Evolutionary conservation across 2,113 vertebrate species (phyloP).

Genomic region (Takifugu flavidus): DNA sequence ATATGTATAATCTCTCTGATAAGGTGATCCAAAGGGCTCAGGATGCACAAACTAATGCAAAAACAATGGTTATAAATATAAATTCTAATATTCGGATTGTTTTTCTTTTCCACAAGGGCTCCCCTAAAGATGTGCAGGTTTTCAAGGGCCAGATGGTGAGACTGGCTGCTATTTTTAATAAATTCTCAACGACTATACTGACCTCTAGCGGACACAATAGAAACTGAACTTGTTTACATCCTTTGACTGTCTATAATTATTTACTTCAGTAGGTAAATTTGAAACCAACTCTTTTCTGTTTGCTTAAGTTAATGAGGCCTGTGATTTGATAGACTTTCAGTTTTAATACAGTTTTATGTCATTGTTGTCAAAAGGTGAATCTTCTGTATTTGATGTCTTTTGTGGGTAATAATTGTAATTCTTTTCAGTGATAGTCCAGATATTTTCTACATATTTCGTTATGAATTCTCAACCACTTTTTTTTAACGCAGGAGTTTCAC

Average conservation of each 20-base stretch:
- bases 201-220: slow-evolving; percentile 42
- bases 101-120: slow-evolving; percentile 52
- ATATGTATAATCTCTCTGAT: slow-evolving; percentile 75
- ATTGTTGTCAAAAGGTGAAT: neutral
- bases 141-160: slow-evolving; percentile 76
- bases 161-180: neutral
- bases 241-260: neutral
- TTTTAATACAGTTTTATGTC: neutral
- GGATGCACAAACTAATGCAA: neutral
- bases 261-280: neutral
- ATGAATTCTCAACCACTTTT: slow-evolving; percentile 1
- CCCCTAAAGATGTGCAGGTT: slow-evolving; percentile 69
- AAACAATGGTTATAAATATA: neutral
- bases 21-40: slow-evolving; percentile 57
- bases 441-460: neutral
- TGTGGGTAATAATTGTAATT: neutral
- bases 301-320: neutral
- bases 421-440: neutral
- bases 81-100: neutral
- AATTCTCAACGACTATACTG: slow-evolving; percentile 13
- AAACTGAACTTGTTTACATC: slow-evolving; percentile 20
- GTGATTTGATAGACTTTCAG: neutral
- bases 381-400: neutral
- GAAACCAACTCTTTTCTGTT: neutral
- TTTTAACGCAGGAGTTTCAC: slow-evolving; percentile 66